Evolutionary conservation across 2,888 invertebrate species (phyloP).

Genomic region (Zygogramma bicolorata): DNA sequence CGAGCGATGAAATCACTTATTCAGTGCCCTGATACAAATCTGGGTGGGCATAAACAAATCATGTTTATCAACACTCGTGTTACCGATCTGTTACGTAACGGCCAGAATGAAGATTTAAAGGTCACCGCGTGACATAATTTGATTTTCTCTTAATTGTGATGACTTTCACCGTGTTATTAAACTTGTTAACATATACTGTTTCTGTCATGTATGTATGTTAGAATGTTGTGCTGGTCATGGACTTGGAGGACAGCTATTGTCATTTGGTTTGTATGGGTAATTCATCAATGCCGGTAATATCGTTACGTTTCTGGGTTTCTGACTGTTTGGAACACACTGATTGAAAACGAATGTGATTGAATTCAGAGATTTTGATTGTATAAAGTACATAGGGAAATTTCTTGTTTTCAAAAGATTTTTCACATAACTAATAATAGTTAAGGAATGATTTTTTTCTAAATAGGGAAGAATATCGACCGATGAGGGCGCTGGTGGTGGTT

Average conservation of each 20-base stretch:
- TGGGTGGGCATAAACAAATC: constrained; percentile 10
- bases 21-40: neutral
- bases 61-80: constrained; percentile 18
- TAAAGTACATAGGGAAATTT: no score
- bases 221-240: constrained; percentile 35
- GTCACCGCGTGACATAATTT: constrained; percentile 36
- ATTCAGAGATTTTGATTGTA: no score
- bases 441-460: no score
- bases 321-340: neutral
- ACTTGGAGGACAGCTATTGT: constrained; percentile 1
- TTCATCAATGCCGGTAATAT: neutral
- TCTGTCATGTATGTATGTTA: constrained; percentile 12
- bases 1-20: constrained; percentile 14
- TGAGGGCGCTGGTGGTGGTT: no score
- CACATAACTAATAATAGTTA: no score
- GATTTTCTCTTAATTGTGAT: constrained; percentile 31
- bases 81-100: constrained; percentile 15
- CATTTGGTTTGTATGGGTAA: neutral
- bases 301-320: neutral
- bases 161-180: constrained; percentile 33
- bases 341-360: no score
- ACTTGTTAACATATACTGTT: constrained; percentile 15
- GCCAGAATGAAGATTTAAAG: constrained; percentile 34
- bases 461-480: no score
- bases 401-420: no score